Evolutionary conservation across 2,113 vertebrate species (phyloP).

Genomic region (Parus major): DNA sequence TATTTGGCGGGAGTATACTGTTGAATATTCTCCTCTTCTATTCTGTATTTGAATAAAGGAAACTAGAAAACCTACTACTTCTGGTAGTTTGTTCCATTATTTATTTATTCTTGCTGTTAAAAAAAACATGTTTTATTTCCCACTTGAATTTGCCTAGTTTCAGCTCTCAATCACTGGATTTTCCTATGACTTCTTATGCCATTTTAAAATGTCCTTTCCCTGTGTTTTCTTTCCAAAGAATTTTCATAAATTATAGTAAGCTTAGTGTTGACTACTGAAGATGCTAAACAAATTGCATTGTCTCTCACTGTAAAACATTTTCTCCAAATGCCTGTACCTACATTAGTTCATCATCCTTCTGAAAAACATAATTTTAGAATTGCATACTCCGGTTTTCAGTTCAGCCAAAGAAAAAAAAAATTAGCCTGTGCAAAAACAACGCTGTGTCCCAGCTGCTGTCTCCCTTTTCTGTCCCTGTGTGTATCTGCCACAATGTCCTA

Average conservation of each 20-base stretch:
- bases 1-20: not conserved
- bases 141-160: slow-evolving; percentile 6
- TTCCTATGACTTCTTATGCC: not conserved
- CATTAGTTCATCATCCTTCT: not conserved
- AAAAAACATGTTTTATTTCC: not conserved
- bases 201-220: not conserved
- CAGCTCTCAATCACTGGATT: not conserved
- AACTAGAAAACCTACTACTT: not conserved
- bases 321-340: not conserved
- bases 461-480: not conserved
- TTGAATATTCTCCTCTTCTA: not conserved
- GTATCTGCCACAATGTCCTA: not conserved
- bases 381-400: not conserved
- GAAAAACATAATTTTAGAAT: not conserved
- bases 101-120: not conserved
- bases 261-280: not conserved
- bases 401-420: not conserved
- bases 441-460: not conserved
- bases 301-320: not conserved
- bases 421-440: not conserved
- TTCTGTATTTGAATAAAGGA: not conserved
- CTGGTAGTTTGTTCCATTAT: not conserved
- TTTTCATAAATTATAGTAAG: not conserved
- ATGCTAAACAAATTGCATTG: not conserved
- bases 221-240: not conserved